Evolutionary conservation across 2,797 vertebrate species (phyloP).

Genomic region (Centropyge bicolor): DNA sequence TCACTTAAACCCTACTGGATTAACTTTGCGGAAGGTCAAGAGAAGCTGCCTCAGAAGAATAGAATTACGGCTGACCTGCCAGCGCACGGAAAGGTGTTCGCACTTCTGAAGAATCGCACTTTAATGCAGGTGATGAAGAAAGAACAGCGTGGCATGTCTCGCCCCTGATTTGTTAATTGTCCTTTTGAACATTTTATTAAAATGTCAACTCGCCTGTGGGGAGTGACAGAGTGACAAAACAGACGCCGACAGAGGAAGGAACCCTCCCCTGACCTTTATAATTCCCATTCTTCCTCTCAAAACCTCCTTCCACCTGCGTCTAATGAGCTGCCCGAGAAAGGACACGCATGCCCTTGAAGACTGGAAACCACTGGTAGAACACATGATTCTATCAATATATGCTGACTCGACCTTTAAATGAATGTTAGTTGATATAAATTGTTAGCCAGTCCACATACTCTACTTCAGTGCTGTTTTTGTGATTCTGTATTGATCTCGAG

Average conservation of each 20-base stretch:
- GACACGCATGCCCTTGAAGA: slow-evolving; percentile 20
- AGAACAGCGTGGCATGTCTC: slow-evolving; percentile 23
- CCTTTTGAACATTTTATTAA: slow-evolving; percentile 69
- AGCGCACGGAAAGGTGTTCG: neutral
- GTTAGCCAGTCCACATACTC: neutral
- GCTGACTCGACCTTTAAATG: slow-evolving; percentile 16
- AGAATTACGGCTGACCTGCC: slow-evolving; percentile 29
- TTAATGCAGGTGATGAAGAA: slow-evolving; percentile 15
- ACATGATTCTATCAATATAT: neutral
- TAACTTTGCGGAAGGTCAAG: slow-evolving; percentile 14
- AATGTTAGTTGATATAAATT: slow-evolving; percentile 5
- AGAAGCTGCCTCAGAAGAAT: slow-evolving; percentile 9
- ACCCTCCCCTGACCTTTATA: slow-evolving; percentile 66
- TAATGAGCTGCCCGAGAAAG: slow-evolving; percentile 43
- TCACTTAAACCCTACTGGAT: slow-evolving; percentile 31
- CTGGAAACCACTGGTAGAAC: neutral
- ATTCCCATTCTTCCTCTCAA: slow-evolving; percentile 48
- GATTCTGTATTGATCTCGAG: slow-evolving; percentile 19
- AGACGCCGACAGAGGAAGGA: slow-evolving; percentile 36
- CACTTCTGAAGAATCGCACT: neutral
- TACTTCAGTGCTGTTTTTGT: neutral
- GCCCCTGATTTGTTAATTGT: slow-evolving; percentile 66
- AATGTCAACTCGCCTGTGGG: slow-evolving; percentile 66
- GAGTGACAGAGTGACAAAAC: slow-evolving; percentile 53
- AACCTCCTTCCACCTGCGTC: slow-evolving; percentile 17